A percentile compares a stretch with the other conserved stretches of the same genome.
Evolutionary conservation across 2,113 vertebrate genomes (phyloP).

Genomic region (Suricata suricatta): DNA sequence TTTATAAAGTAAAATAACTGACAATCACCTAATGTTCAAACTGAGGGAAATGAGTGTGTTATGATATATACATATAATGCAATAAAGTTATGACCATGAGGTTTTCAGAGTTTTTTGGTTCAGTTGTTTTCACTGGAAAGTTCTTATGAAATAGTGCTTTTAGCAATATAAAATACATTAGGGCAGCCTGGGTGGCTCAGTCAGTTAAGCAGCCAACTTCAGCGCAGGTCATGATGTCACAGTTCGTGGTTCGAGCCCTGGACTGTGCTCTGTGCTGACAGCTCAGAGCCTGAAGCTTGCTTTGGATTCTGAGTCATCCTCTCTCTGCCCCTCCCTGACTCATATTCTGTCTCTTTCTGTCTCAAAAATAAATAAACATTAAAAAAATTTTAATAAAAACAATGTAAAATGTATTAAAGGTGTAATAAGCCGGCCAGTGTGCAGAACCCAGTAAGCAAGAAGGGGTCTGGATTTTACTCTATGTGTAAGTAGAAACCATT

Average conservation of each 20-base stretch:
- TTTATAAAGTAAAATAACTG: slow-evolving; percentile 29
- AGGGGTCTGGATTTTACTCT: not conserved
- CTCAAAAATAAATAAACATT: no score
- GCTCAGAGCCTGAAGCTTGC: no score
- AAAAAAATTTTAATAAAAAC: not conserved
- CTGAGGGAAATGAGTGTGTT: not conserved
- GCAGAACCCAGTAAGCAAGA: not conserved
- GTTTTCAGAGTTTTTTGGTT: not conserved
- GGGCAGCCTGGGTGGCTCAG: no score
- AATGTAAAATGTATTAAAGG: not conserved
- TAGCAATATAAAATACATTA: not conserved
- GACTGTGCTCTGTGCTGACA: no score
- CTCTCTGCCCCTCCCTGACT: no score
- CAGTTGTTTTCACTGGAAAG: not conserved
- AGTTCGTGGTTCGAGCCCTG: no score
- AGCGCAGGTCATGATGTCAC: no score
- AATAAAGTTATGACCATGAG: not conserved
- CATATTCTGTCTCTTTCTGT: no score
- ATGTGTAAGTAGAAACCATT: not conserved
- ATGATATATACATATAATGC: not conserved
- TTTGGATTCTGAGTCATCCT: no score
- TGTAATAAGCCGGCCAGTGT: not conserved
- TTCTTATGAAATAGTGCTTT: not conserved
- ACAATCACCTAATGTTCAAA: not conserved
- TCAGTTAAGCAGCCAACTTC: no score